Evolutionary conservation across 2,888 invertebrate species (phyloP).

Genomic region (Dastarcus helophoroides): DNA sequence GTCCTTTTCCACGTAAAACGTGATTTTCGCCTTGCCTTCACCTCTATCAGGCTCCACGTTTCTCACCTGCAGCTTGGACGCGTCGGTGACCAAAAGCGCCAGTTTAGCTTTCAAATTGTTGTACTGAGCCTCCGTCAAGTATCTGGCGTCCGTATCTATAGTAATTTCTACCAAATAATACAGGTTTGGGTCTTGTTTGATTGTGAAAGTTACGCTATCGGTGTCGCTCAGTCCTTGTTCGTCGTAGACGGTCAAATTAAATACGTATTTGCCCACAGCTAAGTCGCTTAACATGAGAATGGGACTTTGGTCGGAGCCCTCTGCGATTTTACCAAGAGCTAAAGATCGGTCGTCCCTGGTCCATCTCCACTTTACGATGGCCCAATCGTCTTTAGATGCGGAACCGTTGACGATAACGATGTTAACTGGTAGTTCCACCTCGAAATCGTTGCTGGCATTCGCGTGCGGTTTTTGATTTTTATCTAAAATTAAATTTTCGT

Average conservation of each 20-base stretch:
- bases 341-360: constrained; percentile 61
- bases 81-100: constrained; percentile 65
- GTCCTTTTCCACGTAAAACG: constrained; percentile 38
- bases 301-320: constrained; percentile 58
- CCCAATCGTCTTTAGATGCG: constrained; percentile 75
- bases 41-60: constrained; percentile 40
- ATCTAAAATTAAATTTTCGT: constrained; percentile 53
- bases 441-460: constrained; percentile 77
- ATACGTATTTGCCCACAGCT: constrained; percentile 78
- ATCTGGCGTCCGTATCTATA: constrained; percentile 60
- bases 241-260: constrained; percentile 80
- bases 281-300: constrained; percentile 72
- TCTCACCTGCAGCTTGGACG: constrained; percentile 46
- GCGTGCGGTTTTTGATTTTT: constrained; percentile 83
- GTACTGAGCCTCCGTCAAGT: constrained; percentile 58
- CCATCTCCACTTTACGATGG: constrained; percentile 78
- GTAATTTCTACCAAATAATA: constrained; percentile 72
- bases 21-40: constrained; percentile 39
- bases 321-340: constrained; percentile 72
- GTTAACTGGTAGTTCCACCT: constrained; percentile 61
- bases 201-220: constrained; percentile 74
- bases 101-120: constrained; percentile 70
- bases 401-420: constrained; percentile 76
- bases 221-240: constrained; percentile 75
- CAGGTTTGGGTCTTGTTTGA: constrained; percentile 65